Percentiles rank a stretch among this genome's conserved stretches.
phyloP scores from a whole-genome alignment of 35 echinoderm and acorn worm genomes.

The Ophiothrix spiculata region DNA sequence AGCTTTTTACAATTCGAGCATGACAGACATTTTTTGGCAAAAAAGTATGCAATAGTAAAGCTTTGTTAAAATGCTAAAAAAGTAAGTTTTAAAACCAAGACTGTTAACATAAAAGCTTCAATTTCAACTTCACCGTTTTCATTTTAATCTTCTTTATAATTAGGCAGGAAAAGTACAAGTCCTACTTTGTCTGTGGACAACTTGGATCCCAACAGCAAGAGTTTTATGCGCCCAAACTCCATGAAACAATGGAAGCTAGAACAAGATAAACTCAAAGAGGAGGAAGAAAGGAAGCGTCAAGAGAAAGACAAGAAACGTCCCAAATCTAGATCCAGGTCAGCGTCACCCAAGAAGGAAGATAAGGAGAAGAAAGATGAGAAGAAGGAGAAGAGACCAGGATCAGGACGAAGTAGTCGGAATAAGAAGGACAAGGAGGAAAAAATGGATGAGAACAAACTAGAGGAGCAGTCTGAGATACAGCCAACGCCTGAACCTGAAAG shows the following conservation, averaged over 20 bases:
- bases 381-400: constrained; percentile 65
- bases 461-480: constrained; percentile 19
- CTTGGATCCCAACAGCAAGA: constrained; percentile 78
- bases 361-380: constrained; percentile 68
- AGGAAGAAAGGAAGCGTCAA: constrained; percentile 73
- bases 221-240: constrained; percentile 93
- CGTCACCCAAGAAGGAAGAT: constrained; percentile 78
- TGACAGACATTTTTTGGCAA: too few species aligned
- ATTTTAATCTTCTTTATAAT: constrained; percentile 3
- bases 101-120: too few species aligned
- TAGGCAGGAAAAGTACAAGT: constrained; percentile 84
- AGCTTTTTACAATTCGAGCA: too few species aligned
- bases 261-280: constrained; percentile 76
- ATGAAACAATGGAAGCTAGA: constrained; percentile 98
- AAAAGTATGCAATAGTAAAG: too few species aligned
- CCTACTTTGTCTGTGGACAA: constrained; percentile 69
- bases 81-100: too few species aligned
- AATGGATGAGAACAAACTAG: constrained; percentile 11
- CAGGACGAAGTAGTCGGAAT: constrained; percentile 74
- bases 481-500: constrained; percentile 65
- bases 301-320: constrained; percentile 87
- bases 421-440: constrained; percentile 72
- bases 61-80: too few species aligned
- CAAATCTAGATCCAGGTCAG: constrained; percentile 49
- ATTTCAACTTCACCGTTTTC: too few species aligned